Base-by-base conservation (phyloP, 2,888 invertebrate species). In the Drosophila affinis region DNA sequence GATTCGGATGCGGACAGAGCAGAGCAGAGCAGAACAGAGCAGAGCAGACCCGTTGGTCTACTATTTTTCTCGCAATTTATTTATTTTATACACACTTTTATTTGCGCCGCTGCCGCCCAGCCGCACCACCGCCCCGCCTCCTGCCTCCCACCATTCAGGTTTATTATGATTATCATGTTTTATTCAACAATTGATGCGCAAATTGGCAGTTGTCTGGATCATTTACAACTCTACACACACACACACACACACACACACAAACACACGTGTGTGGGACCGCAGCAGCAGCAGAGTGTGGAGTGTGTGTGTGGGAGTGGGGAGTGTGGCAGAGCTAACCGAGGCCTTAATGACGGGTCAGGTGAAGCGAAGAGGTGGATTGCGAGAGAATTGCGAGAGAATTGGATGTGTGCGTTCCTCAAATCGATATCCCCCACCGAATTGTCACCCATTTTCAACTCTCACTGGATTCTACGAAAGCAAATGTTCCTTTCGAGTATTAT, bases 101-200 rank as follows among this genome's bases (percentile, higher is more conserved):
- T 45, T 32, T 57, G 55, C 12, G 4, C 21, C 44, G 51, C 54
- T 49, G 24, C 27, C 21, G 27, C 21, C 51, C 46, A 0, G 27
- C 24, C 24, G 6, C 24, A 6, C 6, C 0, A 6, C 27, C 27
- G 21, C 27, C 44, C 45, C 45, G 24, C 21, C n/a, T n/a, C n/a
- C n/a, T 14, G 27, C 21, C 51, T 46, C 67, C 57, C 51, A 46
- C 68, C 45, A n/a, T 2, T 14, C 51, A 34, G 68, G 67, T 87
- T 82, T 82, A 84, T 87, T 83, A 87, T 83, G 88, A 85, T 88
- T 85, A 87, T 88, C 88, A 85, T 85, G 88, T 87, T 88, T 88
- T 88, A 88, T 86, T 87, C 85, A 86, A 87, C 88, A 86, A 88
- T 86, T 86, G 85, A 86, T 81, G 88, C 85, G 84, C 88, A 86